These are phyloP conservation scores for Electrophaes corylata DNA, from an alignment of 2,888 invertebrate species.

Conservation along the genomic window DNA sequence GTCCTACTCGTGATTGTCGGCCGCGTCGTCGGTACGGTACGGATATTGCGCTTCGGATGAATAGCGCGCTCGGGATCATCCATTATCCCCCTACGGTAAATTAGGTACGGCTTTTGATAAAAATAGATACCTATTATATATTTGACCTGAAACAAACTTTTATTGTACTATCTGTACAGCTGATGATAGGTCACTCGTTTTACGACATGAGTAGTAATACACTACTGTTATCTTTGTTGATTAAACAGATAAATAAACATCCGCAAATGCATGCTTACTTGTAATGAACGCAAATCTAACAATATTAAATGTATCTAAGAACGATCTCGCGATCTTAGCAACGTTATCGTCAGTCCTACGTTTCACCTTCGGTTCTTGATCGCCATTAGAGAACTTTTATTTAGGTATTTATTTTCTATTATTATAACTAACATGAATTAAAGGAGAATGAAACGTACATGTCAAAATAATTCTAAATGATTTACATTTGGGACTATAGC, in stretches of 20 bases:
- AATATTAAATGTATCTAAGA: too few relatives aligned
- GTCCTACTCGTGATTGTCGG: constrained; percentile 9
- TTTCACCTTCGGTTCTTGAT: too few relatives aligned
- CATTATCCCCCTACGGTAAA: constrained; percentile 3
- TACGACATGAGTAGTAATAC: constrained; percentile 2
- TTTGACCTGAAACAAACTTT: background rate
- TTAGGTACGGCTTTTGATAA: background rate
- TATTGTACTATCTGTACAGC: constrained; percentile 17
- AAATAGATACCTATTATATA: background rate
- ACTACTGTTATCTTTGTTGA: constrained; percentile 6
- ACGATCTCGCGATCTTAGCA: too few relatives aligned
- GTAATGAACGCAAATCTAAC: background rate
- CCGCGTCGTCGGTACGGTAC: too few relatives aligned
- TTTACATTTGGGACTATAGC: too few relatives aligned
- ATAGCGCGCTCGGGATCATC: constrained; percentile 11
- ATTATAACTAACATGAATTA: too few relatives aligned
- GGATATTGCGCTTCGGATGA: constrained; percentile 1
- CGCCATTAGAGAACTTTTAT: too few relatives aligned
- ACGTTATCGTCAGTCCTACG: too few relatives aligned
- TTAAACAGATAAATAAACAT: constrained; percentile 16
- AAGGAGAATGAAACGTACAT: too few relatives aligned
- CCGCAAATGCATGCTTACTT: constrained; percentile 1
- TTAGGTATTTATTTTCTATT: too few relatives aligned
- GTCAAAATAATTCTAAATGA: too few relatives aligned
- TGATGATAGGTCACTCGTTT: constrained; percentile 9